phyloP scores from a whole-genome alignment of 2,113 vertebrate species.

The Picathartes gymnocephalus region DNA sequence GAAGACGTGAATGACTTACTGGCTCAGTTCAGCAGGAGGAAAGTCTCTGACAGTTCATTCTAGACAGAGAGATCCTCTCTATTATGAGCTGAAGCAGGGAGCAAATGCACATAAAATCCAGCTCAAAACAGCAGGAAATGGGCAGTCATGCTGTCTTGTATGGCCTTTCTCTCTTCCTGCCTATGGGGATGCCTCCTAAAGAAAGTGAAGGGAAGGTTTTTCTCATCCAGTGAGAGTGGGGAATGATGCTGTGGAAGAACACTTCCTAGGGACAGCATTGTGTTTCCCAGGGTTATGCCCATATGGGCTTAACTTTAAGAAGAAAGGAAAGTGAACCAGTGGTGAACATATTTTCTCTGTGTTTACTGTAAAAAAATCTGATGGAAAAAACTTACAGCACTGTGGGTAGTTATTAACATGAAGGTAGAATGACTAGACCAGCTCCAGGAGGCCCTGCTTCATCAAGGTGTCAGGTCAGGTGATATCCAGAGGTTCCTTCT shows the following conservation, averaged over 20 bases:
- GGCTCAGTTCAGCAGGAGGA: background rate
- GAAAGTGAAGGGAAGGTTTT: background rate
- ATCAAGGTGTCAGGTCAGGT: background rate
- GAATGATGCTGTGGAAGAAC: background rate
- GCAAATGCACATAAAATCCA: background rate
- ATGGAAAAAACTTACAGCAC: background rate
- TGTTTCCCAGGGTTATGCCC: background rate
- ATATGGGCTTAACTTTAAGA: background rate
- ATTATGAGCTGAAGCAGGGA: background rate
- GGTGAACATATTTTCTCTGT: background rate
- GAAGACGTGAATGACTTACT: background rate
- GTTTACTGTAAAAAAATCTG: background rate
- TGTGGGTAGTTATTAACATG: background rate
- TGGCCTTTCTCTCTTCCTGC: background rate
- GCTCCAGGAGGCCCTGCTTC: background rate
- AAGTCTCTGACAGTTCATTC: background rate
- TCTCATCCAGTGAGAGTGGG: background rate
- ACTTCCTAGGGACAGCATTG: background rate
- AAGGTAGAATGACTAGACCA: background rate
- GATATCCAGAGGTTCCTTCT: background rate
- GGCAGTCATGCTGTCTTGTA: background rate
- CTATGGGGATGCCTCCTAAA: background rate
- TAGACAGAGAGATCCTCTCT: background rate
- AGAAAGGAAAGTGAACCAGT: background rate
- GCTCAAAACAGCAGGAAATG: background rate